Evolutionary conservation across 2,113 vertebrate species (phyloP).

Genomic region (Noturus placidus): DNA sequence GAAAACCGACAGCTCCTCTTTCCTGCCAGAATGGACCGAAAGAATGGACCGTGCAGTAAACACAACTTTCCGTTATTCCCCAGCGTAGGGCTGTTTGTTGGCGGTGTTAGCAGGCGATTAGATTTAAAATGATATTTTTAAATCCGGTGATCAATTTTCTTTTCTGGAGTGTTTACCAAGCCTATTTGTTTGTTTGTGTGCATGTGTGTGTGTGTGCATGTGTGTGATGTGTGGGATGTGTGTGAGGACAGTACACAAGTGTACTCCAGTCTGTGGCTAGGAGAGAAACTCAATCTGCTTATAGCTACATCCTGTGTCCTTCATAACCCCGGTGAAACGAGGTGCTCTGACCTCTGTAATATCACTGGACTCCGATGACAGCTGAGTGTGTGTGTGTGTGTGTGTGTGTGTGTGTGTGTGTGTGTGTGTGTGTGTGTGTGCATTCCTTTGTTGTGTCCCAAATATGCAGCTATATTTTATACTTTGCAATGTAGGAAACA

Average conservation of each 20-base stretch:
- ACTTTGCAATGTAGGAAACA: slow-evolving; percentile 23
- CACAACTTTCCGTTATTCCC: background rate
- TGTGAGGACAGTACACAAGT: slow-evolving; percentile 10
- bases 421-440: slow-evolving; percentile 13
- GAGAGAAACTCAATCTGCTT: slow-evolving; percentile 71
- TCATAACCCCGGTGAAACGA: slow-evolving; percentile 65
- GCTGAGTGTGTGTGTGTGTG: background rate
- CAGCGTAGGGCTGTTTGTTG: background rate
- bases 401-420: slow-evolving; percentile 23
- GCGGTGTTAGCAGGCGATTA: background rate
- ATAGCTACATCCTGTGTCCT: slow-evolving; percentile 67
- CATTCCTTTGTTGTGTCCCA: background rate
- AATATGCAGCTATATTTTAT: slow-evolving; percentile 18
- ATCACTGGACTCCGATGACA: slow-evolving; percentile 56
- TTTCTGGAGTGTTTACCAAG: background rate
- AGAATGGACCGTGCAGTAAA: slow-evolving; percentile 17
- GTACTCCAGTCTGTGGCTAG: slow-evolving; percentile 57
- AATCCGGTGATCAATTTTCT: background rate
- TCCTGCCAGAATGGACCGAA: slow-evolving; percentile 5
- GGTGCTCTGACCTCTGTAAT: slow-evolving; percentile 75
- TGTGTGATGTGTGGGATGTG: background rate
- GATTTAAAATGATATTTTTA: slow-evolving; percentile 7
- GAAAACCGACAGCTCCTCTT: slow-evolving; percentile 16
- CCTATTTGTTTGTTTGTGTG: background rate
- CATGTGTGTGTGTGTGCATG: background rate